These are phyloP conservation scores for Meloe dianella DNA, from an alignment of 2,888 invertebrate genomes.

Conservation along the genomic window DNA sequence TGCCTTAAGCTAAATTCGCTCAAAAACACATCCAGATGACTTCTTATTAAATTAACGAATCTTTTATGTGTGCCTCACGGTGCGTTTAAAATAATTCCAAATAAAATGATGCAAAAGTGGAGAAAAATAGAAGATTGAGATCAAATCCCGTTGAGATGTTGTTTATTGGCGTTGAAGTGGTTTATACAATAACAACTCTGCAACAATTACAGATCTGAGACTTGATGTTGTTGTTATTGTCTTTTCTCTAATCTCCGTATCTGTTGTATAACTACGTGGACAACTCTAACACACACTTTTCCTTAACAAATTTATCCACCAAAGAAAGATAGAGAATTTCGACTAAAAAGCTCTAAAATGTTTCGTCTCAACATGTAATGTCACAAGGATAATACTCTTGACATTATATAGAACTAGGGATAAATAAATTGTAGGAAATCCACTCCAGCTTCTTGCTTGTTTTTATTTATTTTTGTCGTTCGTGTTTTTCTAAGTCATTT, in stretches of 20 bases:
- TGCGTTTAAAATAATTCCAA: background rate
- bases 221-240: constrained; percentile 1
- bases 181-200: constrained; percentile 10
- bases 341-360: background rate
- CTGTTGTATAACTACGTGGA: background rate
- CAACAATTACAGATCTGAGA: constrained; percentile 9
- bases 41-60: constrained; percentile 17
- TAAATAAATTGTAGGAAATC: background rate
- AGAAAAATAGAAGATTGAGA: background rate
- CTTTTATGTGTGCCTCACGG: background rate
- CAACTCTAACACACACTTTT: background rate
- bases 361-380: constrained; percentile 5
- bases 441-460: background rate
- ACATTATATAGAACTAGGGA: constrained; percentile 3
- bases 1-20: background rate
- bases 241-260: constrained; percentile 8
- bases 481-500: background rate
- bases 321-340: background rate
- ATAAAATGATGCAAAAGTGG: background rate
- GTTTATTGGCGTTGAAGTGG: background rate
- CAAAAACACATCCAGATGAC: constrained; percentile 1
- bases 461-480: background rate
- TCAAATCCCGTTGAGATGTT: background rate
- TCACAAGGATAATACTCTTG: constrained; percentile 4
- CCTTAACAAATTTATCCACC: background rate